Evolutionary conservation across 2,113 vertebrate species (phyloP).

Genomic region (Myxocyprinus asiaticus): DNA sequence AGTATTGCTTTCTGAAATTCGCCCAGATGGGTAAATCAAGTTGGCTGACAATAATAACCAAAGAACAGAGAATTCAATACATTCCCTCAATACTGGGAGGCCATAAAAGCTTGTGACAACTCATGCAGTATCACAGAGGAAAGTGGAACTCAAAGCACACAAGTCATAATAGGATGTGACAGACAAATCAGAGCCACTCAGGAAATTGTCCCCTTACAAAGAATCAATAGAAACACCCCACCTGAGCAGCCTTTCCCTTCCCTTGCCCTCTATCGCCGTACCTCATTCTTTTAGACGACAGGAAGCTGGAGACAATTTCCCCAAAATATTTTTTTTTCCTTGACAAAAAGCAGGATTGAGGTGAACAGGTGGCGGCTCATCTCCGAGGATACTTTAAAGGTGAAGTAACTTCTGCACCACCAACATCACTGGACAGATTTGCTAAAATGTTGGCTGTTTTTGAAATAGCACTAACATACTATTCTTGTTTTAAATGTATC

Average conservation of each 20-base stretch:
- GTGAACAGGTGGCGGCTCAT: background rate
- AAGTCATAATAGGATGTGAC: conserved; percentile 69
- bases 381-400: background rate
- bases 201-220: conserved; percentile 66
- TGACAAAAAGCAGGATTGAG: background rate
- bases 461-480: too few relatives aligned
- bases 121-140: conserved; percentile 61
- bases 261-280: conserved; percentile 27
- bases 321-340: background rate
- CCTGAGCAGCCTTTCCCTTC: conserved; percentile 50
- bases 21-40: conserved; percentile 60
- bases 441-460: too few relatives aligned
- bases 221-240: conserved; percentile 64
- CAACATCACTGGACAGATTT: too few relatives aligned
- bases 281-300: conserved; percentile 23
- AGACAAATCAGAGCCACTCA: conserved; percentile 68
- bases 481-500: too few relatives aligned
- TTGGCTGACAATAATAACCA: conserved; percentile 48
- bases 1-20: conserved; percentile 51
- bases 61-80: conserved; percentile 55
- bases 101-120: conserved; percentile 57
- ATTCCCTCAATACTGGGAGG: conserved; percentile 55
- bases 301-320: conserved; percentile 8
- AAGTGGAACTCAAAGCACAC: conserved; percentile 56
- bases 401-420: background rate